Evolutionary conservation across 2,888 invertebrate genomes (phyloP).

Genomic region (Crepidodera aurea): DNA sequence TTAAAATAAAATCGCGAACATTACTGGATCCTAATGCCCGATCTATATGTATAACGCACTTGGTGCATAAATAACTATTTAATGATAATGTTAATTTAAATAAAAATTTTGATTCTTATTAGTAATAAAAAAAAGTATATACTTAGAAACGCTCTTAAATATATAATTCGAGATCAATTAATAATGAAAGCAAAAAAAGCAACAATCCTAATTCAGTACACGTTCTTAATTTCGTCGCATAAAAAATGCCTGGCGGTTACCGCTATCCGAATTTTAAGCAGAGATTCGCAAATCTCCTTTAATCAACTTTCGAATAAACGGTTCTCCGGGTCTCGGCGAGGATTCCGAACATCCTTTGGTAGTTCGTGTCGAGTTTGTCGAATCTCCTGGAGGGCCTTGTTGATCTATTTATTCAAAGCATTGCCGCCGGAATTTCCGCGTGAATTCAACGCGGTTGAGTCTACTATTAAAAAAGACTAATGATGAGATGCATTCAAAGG

Average conservation of each 20-base stretch:
- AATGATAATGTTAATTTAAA: too few species aligned
- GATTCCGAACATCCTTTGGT: constrained; percentile 1
- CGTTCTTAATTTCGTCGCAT: neutral
- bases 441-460: neutral
- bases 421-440: constrained; percentile 8
- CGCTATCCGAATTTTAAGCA: constrained; percentile 7
- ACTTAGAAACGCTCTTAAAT: too few species aligned
- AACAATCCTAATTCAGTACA: neutral
- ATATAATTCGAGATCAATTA: neutral
- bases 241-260: neutral
- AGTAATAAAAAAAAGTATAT: too few species aligned
- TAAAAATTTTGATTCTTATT: too few species aligned
- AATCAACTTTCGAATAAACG: constrained; percentile 16
- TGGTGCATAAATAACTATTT: too few species aligned
- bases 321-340: neutral
- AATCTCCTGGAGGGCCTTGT: constrained; percentile 15
- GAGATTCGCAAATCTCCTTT: constrained; percentile 6
- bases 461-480: neutral
- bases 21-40: too few species aligned
- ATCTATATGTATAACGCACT: too few species aligned
- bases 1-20: too few species aligned
- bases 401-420: constrained; percentile 15
- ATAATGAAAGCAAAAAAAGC: neutral
- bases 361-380: constrained; percentile 7
- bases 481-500: neutral